Percentiles rank a stretch among this genome's conserved stretches.
phyloP scores from a whole-genome alignment of 2,113 vertebrate genomes.

The Silurus asotus region DNA sequence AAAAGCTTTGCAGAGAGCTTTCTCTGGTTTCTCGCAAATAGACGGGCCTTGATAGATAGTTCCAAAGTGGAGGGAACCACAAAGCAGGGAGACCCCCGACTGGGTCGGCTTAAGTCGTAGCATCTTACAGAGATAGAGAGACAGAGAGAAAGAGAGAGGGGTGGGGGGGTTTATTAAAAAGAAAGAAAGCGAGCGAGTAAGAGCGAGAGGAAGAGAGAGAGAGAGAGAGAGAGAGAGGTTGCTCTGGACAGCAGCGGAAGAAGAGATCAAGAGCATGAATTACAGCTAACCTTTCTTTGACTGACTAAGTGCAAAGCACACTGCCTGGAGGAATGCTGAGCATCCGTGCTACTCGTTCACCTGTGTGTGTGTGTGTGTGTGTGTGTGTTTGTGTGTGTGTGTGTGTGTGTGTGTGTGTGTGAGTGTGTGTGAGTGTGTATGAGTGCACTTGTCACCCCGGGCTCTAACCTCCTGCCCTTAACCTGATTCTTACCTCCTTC shows the following conservation, averaged over 20 bases:
- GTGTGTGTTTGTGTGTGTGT: not conserved
- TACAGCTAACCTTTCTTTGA: constrained; percentile 23
- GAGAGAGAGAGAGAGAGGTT: not conserved
- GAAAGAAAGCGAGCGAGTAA: not conserved
- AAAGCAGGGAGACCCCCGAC: not conserved
- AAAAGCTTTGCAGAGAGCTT: constrained; percentile 7
- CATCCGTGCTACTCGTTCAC: constrained; percentile 29
- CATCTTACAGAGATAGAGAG: constrained; percentile 45
- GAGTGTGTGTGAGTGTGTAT: not conserved
- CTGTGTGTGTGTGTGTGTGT: constrained; percentile 29
- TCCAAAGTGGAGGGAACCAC: not conserved
- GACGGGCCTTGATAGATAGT: constrained; percentile 29
- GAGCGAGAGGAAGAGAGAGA: not conserved
- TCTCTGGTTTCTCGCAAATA: constrained; percentile 10
- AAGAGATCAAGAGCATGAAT: constrained; percentile 23
- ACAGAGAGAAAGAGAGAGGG: constrained; percentile 3
- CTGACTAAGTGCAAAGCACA: constrained; percentile 12
- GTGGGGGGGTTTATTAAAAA: not conserved
- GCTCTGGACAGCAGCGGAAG: not conserved
- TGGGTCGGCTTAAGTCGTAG: not conserved
- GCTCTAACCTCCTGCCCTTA: constrained; percentile 20
- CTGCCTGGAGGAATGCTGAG: constrained; percentile 23
- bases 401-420: not conserved
- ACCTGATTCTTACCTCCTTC: constrained; percentile 7
- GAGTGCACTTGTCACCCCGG: not conserved